Base-by-base conservation (phyloP, 2,113 vertebrate genomes). In the Alosa alosa region DNA sequence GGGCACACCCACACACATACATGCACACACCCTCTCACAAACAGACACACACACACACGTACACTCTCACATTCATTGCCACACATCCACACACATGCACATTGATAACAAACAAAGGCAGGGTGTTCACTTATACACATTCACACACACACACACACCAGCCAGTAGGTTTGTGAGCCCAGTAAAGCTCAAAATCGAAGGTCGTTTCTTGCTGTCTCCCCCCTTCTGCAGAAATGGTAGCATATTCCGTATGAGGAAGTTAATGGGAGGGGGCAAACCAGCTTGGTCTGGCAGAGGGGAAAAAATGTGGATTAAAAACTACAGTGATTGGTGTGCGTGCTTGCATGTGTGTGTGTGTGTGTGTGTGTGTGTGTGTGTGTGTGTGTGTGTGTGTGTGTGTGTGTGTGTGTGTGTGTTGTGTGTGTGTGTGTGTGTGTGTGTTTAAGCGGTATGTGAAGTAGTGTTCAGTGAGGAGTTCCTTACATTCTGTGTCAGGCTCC, bases 401-500 rank as follows among this genome's bases (percentile, higher is more conserved):
- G 50, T 52, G 41, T 82, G 41, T 82, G 17, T 82, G 81, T 49
- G 41, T 49, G 82, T 50, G 22, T 49, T 50, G 22, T 49, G 82
- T 50, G 4, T 49, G 82, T 83, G 47, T 83, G 82, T 83, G 22
- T 83, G 47, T 83, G 47, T 83, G 82, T 83, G 82, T 55, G 25
- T 84, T 52, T 84, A n/a, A 45, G 55, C 45, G 57, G 83, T 68
- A 64, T 84, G 57, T 68, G 36, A 64, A 72, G 8, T 72, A 31
- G 64, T 13, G 64, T 72, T 72, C 25, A 31, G 64, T 36, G 25
- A 72, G 64, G 64, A 72, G 64, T 83, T 52, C 50, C 64, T 72
- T 72, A 72, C 64, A 72, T 36, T 72, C 64, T 84, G 83, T 82
- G 78, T 87, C 55, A 82, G 84, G 78, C 88, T 88, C 87, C 83